Evolutionary conservation across 2,888 invertebrate genomes (phyloP), one percentile per base, ranked within the genome.

Genomic region (Drosophila engyochracea): DNA sequence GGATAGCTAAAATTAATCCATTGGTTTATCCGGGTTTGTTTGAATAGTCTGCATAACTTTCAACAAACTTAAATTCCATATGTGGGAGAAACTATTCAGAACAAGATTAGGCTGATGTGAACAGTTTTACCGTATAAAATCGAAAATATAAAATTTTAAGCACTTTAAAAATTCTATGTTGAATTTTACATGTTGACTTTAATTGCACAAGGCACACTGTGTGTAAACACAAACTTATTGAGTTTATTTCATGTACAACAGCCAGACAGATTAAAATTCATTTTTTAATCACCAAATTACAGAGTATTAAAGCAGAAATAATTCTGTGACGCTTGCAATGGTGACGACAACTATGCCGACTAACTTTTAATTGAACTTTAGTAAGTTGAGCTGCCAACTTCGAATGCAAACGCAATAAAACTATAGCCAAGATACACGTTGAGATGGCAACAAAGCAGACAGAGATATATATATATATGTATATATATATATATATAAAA

Each of bases 351-450:
- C 61, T 28, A 28, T 47, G 64, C 31, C 76, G 74, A 70, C 74
- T 68, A 90, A 86, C 74, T 86, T 86, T 86, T 86, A 90, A 86
- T 86, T 86, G 89, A 89, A 89, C 89, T 85, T 89, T 81, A 83
- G 86, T 76, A 71, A 79, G 88, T 74, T 72, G 69, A 57, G 44
- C 70, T 70, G 58, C 49, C 58, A 70, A 74, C 62, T 71, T 60
- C 44, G 68, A 69, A 66, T 72, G 55, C 64, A 76, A 74, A 66
- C 44, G 70, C 74, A 70, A 71, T 65, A 71, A 70, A 67, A 72
- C 70, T 69, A 58, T 37, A 28, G 54, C 61, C 59, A 39, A 60
- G 58, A 41, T 25, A 35, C 19, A 53, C 60, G 52, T 37, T 28
- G 33, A 41, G 57, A 51, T 25, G 51, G n/a, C 58, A 59, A 30